Evolutionary conservation across 1,140 invertebrate genomes (phyloP).

Genomic region (Drosophila parabipectinata): DNA sequence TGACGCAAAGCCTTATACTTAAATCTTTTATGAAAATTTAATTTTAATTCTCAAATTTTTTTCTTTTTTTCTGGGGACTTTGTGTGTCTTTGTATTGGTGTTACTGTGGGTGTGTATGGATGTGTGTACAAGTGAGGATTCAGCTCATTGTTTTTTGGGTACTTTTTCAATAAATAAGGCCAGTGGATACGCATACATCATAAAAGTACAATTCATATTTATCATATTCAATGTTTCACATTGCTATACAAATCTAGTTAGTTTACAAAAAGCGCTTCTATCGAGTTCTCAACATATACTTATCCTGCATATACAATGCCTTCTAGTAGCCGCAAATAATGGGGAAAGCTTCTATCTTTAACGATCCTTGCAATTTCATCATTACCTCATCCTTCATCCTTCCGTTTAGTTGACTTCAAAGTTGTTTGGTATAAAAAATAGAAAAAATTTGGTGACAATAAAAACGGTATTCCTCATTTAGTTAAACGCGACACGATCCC

Average conservation of each 20-base stretch:
- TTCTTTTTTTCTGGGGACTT: slow-evolving; percentile 22
- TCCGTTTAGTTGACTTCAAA: slow-evolving; percentile 62
- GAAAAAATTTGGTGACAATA: slow-evolving; percentile 81
- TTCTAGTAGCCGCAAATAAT: slow-evolving; percentile 58
- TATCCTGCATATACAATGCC: slow-evolving; percentile 10
- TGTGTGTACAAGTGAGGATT: slow-evolving; percentile 34
- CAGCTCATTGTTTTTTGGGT: slow-evolving; percentile 47
- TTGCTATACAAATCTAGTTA: slow-evolving; percentile 71
- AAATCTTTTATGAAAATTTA: slow-evolving; percentile 48
- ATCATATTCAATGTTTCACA: slow-evolving; percentile 60
- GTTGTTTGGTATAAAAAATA: slow-evolving; percentile 83
- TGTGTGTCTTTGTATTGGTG: slow-evolving; percentile 9
- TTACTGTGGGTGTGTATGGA: slow-evolving; percentile 20
- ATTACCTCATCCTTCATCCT: not conserved
- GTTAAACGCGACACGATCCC: slow-evolving; percentile 10
- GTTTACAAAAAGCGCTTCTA: slow-evolving; percentile 58
- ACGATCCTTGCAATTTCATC: slow-evolving; percentile 25
- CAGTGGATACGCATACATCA: slow-evolving; percentile 83
- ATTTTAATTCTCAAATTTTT: slow-evolving; percentile 53
- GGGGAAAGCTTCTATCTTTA: slow-evolving; percentile 39
- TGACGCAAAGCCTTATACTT: slow-evolving; percentile 63
- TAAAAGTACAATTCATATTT: slow-evolving; percentile 76
- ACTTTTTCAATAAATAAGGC: slow-evolving; percentile 79
- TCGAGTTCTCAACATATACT: slow-evolving; percentile 16
- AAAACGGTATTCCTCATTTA: slow-evolving; percentile 59